A percentile compares a stretch with the other conserved stretches of the same genome.
These are phyloP conservation scores for Tenrec ecaudatus DNA, from an alignment of 2,113 vertebrate genomes.

Conservation along the genomic window DNA sequence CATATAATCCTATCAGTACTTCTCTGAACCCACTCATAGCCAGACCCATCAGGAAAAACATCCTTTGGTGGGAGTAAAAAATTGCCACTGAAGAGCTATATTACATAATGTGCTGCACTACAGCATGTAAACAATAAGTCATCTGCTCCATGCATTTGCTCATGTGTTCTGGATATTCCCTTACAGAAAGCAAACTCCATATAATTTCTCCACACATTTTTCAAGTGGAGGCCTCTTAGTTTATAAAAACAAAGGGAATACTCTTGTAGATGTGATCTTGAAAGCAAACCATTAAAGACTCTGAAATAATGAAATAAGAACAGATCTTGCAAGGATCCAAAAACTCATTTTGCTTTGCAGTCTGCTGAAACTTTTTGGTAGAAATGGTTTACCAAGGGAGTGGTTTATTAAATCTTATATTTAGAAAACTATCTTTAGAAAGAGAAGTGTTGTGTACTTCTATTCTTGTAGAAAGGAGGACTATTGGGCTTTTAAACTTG, in stretches of 20 bases:
- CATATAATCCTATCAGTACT: too few relatives aligned
- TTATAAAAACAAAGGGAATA: slow-evolving; percentile 37
- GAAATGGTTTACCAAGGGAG: slow-evolving; percentile 3
- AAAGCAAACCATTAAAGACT: slow-evolving; percentile 40
- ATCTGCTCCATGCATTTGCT: not conserved
- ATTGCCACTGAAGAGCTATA: too few relatives aligned
- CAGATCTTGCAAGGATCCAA: not conserved
- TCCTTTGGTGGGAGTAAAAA: too few relatives aligned
- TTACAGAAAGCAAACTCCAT: not conserved
- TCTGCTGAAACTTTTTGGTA: slow-evolving; percentile 29
- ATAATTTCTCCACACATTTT: slow-evolving; percentile 34
- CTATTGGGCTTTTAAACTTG: slow-evolving; percentile 28
- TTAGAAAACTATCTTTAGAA: not conserved
- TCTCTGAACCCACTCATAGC: too few relatives aligned
- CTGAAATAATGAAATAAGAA: slow-evolving; percentile 11
- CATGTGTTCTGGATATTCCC: not conserved
- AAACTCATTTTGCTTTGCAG: slow-evolving; percentile 8
- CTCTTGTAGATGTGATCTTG: not conserved
- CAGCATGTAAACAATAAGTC: not conserved
- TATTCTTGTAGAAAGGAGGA: not conserved
- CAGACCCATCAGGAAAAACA: too few relatives aligned
- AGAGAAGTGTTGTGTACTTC: slow-evolving; percentile 3
- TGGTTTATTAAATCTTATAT: not conserved
- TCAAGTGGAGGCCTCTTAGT: not conserved
- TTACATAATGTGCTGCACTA: too few relatives aligned